Evolutionary conservation across 2,113 vertebrate genomes (phyloP).

Genomic region (Psettodes erumei): DNA sequence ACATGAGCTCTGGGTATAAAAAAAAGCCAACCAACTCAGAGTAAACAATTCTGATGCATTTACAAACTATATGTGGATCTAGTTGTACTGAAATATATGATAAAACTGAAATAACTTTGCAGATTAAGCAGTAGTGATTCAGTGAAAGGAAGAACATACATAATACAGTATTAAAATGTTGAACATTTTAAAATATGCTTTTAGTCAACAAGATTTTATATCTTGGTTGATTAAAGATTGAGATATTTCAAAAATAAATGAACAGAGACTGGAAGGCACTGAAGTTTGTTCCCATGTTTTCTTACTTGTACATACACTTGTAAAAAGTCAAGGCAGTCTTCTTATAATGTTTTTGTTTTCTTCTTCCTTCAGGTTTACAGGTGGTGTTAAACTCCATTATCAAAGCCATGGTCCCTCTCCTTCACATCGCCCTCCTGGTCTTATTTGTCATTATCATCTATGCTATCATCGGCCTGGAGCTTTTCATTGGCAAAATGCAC

Average conservation of each 20-base stretch:
- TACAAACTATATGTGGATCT: not conserved
- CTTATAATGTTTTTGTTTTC: constrained; percentile 31
- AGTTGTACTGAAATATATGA: not conserved
- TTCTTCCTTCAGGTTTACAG: constrained; percentile 93
- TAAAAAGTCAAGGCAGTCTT: not conserved
- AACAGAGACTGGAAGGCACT: not conserved
- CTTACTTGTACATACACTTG: too few relatives aligned
- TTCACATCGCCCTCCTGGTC: constrained; percentile 99
- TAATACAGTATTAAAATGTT: not conserved
- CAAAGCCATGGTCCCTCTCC: constrained; percentile 99
- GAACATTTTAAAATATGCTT: not conserved
- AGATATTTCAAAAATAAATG: too few relatives aligned
- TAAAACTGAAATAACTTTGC: not conserved
- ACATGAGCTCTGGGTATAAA: constrained; percentile 27
- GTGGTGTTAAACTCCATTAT: constrained; percentile 99
- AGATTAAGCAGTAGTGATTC: not conserved
- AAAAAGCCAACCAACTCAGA: constrained; percentile 23
- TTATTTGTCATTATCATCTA: constrained; percentile 99
- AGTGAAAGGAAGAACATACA: not conserved
- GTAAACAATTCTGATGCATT: constrained; percentile 20
- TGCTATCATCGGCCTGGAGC: constrained; percentile 99
- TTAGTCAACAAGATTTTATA: too few relatives aligned
- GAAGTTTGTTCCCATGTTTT: not conserved
- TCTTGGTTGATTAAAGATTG: too few relatives aligned
- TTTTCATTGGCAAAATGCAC: constrained; percentile 99